phyloP scores from a whole-genome alignment of 1,140 invertebrate species.

The Drosophila kanapiae region DNA sequence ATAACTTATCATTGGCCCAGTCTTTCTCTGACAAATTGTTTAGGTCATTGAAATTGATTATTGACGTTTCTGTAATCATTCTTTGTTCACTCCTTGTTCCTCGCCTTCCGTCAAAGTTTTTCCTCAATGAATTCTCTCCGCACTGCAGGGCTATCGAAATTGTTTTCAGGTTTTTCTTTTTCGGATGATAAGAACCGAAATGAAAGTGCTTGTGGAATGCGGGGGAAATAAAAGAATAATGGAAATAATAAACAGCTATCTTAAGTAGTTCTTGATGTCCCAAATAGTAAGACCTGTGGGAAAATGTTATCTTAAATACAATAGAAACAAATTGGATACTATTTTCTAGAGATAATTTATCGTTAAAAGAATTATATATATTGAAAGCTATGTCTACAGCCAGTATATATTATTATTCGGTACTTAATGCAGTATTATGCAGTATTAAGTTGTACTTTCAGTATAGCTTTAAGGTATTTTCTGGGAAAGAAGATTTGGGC shows the following conservation, averaged over 20 bases:
- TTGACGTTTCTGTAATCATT: conserved; percentile 62
- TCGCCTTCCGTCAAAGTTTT: conserved; percentile 17
- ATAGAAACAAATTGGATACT: not conserved
- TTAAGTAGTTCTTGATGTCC: not conserved
- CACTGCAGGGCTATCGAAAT: conserved; percentile 7
- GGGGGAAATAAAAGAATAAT: conserved; percentile 1
- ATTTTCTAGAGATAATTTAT: not conserved
- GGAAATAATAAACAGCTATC: not conserved
- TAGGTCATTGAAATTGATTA: conserved; percentile 62
- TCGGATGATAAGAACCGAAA: conserved; percentile 23
- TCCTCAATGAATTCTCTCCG: conserved; percentile 43
- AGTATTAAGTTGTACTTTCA: too few relatives aligned
- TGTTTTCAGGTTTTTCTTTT: not conserved
- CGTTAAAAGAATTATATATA: not conserved
- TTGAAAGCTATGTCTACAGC: too few relatives aligned
- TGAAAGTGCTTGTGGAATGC: not conserved
- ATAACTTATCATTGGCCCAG: conserved; percentile 65
- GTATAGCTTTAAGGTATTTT: too few relatives aligned
- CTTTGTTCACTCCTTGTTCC: conserved; percentile 5
- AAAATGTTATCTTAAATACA: not conserved
- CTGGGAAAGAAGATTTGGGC: too few relatives aligned
- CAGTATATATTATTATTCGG: not conserved
- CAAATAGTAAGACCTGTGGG: not conserved
- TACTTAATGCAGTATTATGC: not conserved
- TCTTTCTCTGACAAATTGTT: conserved; percentile 49